Conservation (phyloP, 2,113 vertebrate species). For the Phocoena sinus region DNA sequence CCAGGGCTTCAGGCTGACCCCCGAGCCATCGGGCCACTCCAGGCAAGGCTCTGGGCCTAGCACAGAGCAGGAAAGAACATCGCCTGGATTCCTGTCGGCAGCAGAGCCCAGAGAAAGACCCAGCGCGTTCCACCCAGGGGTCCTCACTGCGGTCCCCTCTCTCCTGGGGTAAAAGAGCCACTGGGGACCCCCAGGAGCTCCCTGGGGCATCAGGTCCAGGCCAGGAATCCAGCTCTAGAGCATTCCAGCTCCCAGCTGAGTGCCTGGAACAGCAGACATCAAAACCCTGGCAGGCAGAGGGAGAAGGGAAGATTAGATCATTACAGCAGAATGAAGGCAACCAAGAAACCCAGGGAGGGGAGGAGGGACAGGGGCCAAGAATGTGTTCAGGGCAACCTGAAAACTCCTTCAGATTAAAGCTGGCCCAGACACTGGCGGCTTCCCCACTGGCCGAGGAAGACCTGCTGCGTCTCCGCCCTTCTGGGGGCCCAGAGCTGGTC, state of each 20-base stretch:
- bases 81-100: not conserved
- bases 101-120: not conserved
- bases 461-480: not conserved
- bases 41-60: not conserved
- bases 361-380: conserved; percentile 42
- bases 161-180: not conserved
- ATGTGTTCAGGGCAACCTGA: conserved; percentile 47
- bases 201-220: not conserved
- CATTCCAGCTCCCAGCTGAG: conserved; percentile 32
- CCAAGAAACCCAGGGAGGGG: not conserved
- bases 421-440: not conserved
- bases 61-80: not conserved
- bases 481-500: not conserved
- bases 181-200: not conserved
- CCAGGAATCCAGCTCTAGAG: not conserved
- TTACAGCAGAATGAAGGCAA: conserved; percentile 45
- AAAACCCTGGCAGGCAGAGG: conserved; percentile 37
- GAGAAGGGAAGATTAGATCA: conserved; percentile 59
- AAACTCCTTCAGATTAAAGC: conserved; percentile 25
- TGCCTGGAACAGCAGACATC: conserved; percentile 52
- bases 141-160: not conserved
- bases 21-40: no score
- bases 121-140: not conserved
- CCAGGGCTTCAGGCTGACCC: not conserved
- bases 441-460: not conserved